Evolutionary conservation across 2,113 vertebrate species (phyloP), one percentile per base, ranked within the genome.

Genomic region (Chloroceryle aenea): DNA sequence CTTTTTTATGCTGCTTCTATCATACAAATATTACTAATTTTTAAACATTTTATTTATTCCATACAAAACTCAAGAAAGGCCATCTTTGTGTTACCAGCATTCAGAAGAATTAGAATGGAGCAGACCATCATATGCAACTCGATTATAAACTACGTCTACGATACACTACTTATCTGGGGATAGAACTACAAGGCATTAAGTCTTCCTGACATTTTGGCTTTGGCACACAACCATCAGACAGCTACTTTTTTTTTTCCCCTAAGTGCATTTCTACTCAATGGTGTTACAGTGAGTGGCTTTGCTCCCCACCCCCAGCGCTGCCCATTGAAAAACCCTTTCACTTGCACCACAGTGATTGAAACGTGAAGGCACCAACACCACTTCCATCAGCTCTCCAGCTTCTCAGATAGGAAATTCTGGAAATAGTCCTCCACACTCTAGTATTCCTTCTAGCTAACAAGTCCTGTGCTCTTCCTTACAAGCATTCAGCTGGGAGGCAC

Each of bases 181-280:
- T 14, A 75, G 15, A 81, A 71, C 36, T 18, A 42, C 6, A 77
- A 87, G 27, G 29, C 30, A 78, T 59, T 89, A 38, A 85, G 50
- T n/a, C 79, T 55, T 80, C 29, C n/a, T 42, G 17, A 13, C 36
- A 30, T 59, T 63, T 48, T 20, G 17, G 26, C 5, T 88, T 83
- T 63, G 27, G 42, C 47, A 86, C 36, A 71, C 32, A 55, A 36
- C 17, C 10, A 18, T 27, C 56, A 68, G 38, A 59, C 15, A 36
- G 20, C 14, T 64, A 53, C 26, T 30, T 19, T 20, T 38, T 34
- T 17, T 9, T 0, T 18, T 10, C 8, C 34, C 4, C 3, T 1
- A 53, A 26, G 14, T 19, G 17, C 25, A 40, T 25, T 86, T 82
- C 76, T 58, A 7, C 48, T 58, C 72, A 36, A 10, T 6, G 4